Conservation (phyloP, 1,140 invertebrate genomes). For the Ceratosolen solmsi region DNA sequence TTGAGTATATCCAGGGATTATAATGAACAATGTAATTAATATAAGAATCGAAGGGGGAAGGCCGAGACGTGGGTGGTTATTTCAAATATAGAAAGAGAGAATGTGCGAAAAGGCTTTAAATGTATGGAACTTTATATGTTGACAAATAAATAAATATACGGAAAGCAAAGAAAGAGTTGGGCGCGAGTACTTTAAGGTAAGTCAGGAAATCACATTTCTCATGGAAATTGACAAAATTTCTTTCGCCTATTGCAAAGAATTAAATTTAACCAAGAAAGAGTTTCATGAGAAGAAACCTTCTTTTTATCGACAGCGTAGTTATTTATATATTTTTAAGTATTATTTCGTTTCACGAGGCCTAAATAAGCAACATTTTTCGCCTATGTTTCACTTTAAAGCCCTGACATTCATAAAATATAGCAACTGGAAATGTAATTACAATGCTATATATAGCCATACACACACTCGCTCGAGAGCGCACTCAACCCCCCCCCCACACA, state of each 20-base stretch:
- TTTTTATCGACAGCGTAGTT: background rate
- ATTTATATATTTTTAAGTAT: too few relatives aligned
- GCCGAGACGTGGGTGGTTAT: background rate
- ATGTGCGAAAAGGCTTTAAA: background rate
- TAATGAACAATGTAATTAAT: background rate
- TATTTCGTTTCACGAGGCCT: too few relatives aligned
- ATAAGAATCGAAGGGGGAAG: background rate
- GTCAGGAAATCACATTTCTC: background rate
- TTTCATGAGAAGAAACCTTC: background rate
- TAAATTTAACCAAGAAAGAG: background rate
- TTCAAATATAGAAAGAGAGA: background rate
- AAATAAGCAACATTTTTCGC: too few relatives aligned
- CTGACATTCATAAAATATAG: too few relatives aligned
- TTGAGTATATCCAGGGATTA: background rate
- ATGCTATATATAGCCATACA: too few relatives aligned
- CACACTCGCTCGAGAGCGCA: too few relatives aligned
- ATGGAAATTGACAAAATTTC: background rate
- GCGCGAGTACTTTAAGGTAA: constrained; percentile 17
- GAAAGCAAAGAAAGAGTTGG: too few relatives aligned
- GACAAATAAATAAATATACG: background rate
- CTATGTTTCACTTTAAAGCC: too few relatives aligned
- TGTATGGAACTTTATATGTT: background rate
- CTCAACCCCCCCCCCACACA: too few relatives aligned
- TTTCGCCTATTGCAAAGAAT: background rate
- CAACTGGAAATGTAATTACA: too few relatives aligned